Evolutionary conservation across 2,797 vertebrate genomes (phyloP).

Genomic region (Amniataba percoides): DNA sequence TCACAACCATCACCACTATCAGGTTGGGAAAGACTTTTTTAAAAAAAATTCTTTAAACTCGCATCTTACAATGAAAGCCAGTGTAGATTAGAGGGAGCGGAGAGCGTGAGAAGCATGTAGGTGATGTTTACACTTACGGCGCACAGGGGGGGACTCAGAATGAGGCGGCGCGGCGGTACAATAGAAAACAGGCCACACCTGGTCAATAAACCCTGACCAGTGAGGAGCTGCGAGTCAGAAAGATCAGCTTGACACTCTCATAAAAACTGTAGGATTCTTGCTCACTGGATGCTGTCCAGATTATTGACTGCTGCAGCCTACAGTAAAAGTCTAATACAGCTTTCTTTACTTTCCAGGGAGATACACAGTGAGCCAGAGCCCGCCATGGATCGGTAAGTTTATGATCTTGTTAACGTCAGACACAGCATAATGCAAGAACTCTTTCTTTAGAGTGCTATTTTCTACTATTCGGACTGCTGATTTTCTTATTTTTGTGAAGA

Average conservation of each 20-base stretch:
- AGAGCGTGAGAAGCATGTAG: slow-evolving; percentile 1
- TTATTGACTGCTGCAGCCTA: slow-evolving; percentile 63
- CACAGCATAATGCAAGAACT: slow-evolving; percentile 42
- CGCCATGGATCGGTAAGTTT: slow-evolving; percentile 78
- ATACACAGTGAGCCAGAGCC: slow-evolving; percentile 63
- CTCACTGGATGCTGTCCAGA: slow-evolving; percentile 49
- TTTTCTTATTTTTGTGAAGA: slow-evolving; percentile 48
- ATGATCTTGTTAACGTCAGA: slow-evolving; percentile 71
- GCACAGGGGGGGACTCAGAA: slow-evolving; percentile 30
- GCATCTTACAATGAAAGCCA: slow-evolving; percentile 6
- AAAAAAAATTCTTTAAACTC: slow-evolving; percentile 14
- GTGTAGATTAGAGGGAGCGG: not conserved
- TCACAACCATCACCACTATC: slow-evolving; percentile 67
- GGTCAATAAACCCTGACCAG: slow-evolving; percentile 56
- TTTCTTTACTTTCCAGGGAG: slow-evolving; percentile 77
- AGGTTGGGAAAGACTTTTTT: slow-evolving; percentile 47
- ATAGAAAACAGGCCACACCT: slow-evolving; percentile 54
- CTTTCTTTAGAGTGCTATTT: slow-evolving; percentile 62
- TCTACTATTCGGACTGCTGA: slow-evolving; percentile 55
- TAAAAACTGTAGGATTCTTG: slow-evolving; percentile 43
- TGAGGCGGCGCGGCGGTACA: slow-evolving; percentile 32
- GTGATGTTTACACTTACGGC: slow-evolving; percentile 42
- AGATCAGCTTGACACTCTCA: slow-evolving; percentile 55
- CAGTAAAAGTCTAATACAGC: slow-evolving; percentile 60
- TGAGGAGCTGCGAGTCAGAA: slow-evolving; percentile 48